Evolutionary conservation across 2,113 vertebrate species (phyloP).

Genomic region (Grammomys dolichurus): DNA sequence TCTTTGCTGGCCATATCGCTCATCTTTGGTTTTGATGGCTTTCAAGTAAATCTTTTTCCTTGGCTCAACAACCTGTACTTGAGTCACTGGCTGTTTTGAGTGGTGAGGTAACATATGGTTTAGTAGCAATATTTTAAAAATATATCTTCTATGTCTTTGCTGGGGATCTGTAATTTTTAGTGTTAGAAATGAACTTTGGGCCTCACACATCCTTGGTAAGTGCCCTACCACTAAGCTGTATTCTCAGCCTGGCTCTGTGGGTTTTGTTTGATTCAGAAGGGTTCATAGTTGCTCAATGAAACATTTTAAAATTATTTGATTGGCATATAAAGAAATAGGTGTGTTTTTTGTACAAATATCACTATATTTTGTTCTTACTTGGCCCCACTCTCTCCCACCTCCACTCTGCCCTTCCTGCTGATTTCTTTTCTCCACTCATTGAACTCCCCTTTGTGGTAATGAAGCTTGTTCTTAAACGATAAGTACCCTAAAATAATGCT

Average conservation of each 20-base stretch:
- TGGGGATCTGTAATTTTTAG: neutral
- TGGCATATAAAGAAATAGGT: neutral
- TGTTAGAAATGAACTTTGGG: neutral
- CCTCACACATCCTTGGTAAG: neutral
- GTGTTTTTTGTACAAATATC: neutral
- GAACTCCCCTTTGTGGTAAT: neutral
- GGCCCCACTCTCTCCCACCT: neutral
- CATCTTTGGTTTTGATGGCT: neutral
- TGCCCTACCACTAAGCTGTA: neutral
- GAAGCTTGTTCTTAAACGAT: neutral
- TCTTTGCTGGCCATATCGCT: rapidly evolving
- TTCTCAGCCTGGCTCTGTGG: neutral
- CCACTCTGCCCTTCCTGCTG: neutral
- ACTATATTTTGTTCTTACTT: neutral
- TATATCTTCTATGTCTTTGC: neutral
- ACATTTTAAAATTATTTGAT: neutral
- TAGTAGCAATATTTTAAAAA: neutral
- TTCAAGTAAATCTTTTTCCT: neutral
- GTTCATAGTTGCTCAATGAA: neutral
- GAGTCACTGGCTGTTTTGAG: neutral
- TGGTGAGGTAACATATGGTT: neutral
- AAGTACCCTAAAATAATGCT: neutral
- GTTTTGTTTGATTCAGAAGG: neutral
- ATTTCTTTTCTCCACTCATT: neutral
- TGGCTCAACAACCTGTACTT: neutral